Conservation (phyloP, 2,113 vertebrate genomes). For the Alosa alosa region DNA sequence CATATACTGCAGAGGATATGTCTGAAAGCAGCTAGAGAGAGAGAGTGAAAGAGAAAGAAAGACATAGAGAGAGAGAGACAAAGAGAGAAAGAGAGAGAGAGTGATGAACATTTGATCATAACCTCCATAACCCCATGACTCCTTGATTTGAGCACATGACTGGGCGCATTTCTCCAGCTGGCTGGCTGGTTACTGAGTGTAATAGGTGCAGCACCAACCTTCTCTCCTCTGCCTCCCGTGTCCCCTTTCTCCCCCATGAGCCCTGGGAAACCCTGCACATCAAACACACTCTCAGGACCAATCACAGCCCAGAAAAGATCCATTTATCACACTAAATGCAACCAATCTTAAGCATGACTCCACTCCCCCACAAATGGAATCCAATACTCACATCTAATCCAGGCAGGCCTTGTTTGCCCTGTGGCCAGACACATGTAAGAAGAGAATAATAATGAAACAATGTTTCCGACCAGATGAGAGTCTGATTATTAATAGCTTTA, state of each 20-base stretch:
- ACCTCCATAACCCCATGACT: background rate
- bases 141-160: background rate
- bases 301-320: background rate
- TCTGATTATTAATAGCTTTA: background rate
- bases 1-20: background rate
- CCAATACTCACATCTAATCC: constrained; percentile 89
- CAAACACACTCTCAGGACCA: constrained; percentile 31
- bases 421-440: background rate
- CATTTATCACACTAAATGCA: background rate
- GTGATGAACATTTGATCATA: background rate
- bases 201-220: constrained; percentile 66
- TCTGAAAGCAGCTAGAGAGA: background rate
- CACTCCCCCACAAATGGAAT: background rate
- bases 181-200: background rate
- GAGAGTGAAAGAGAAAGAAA: background rate
- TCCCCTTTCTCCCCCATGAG: constrained; percentile 88
- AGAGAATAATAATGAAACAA: constrained; percentile 18
- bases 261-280: constrained; percentile 86
- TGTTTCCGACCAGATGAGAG: background rate
- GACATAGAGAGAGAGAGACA: background rate
- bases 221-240: constrained; percentile 86
- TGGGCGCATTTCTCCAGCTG: background rate
- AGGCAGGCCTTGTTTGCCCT: constrained; percentile 90
- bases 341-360: background rate
- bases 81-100: background rate